Percentiles rank a stretch among this genome's conserved stretches.
Conservation (phyloP, 2,113 vertebrate species). For the Rynchops niger region DNA sequence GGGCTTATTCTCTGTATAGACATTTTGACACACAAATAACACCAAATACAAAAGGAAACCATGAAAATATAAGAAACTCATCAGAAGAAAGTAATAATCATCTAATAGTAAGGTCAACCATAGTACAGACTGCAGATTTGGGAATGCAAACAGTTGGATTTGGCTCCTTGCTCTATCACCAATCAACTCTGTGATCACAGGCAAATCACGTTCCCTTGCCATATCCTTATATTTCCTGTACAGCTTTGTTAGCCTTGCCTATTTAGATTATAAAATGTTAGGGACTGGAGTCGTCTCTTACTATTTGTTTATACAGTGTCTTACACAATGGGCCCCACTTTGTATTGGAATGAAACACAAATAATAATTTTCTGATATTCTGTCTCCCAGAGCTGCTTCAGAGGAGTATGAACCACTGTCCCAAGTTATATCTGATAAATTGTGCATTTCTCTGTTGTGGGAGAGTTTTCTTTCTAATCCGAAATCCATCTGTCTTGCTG, state of each 20-base stretch:
- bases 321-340: neutral
- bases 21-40: neutral
- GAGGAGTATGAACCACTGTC: neutral
- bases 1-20: neutral
- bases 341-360: constrained; percentile 22
- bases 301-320: constrained; percentile 7
- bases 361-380: constrained; percentile 16
- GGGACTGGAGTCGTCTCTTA: neutral
- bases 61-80: neutral
- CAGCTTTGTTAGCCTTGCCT: neutral
- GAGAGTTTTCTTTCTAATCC: constrained; percentile 31
- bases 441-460: neutral
- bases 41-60: neutral
- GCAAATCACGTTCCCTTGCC: neutral
- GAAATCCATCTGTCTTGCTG: constrained; percentile 50
- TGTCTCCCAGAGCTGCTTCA: constrained; percentile 24
- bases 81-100: neutral
- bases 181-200: neutral
- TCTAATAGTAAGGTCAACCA: neutral
- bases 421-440: constrained; percentile 19
- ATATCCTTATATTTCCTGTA: neutral
- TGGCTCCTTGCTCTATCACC: neutral
- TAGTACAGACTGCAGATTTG: neutral
- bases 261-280: neutral
- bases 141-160: neutral